phyloP scores from a whole-genome alignment of 2,113 vertebrate species.

The Tychaedon coryphoeus region DNA sequence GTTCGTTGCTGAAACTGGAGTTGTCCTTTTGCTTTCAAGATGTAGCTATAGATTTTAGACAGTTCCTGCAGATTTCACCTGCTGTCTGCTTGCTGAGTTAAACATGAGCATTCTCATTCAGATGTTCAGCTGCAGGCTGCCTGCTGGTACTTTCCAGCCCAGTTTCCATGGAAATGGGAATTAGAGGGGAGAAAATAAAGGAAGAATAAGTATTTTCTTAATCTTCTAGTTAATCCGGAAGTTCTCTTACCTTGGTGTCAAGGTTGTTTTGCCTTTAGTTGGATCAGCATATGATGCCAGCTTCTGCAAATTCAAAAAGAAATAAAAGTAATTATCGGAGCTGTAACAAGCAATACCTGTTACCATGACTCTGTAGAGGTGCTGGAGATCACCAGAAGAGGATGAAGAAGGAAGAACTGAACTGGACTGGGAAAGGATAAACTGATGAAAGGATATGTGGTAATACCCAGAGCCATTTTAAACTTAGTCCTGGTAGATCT shows the following conservation, averaged over 20 bases:
- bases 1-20: background rate
- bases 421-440: background rate
- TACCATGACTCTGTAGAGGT: background rate
- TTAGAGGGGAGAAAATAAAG: slow-evolving; percentile 46
- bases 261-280: slow-evolving; percentile 5
- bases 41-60: slow-evolving; percentile 4
- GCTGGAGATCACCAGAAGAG: background rate
- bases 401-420: background rate
- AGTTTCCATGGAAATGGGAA: slow-evolving; percentile 67
- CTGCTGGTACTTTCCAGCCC: slow-evolving; percentile 50
- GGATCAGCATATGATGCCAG: background rate
- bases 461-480: background rate
- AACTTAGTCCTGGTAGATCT: background rate
- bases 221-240: slow-evolving; percentile 50
- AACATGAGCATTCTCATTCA: slow-evolving; percentile 42
- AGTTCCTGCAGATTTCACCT: slow-evolving; percentile 39
- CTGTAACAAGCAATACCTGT: background rate
- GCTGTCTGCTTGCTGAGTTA: slow-evolving; percentile 54
- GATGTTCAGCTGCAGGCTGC: slow-evolving; percentile 59
- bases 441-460: background rate
- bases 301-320: background rate
- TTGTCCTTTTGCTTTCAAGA: slow-evolving; percentile 21
- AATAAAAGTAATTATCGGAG: background rate
- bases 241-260: background rate
- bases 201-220: slow-evolving; percentile 28